These are phyloP conservation scores for Denticeps clupeoides DNA, from an alignment of 2,797 vertebrate species.

Conservation along the genomic window DNA sequence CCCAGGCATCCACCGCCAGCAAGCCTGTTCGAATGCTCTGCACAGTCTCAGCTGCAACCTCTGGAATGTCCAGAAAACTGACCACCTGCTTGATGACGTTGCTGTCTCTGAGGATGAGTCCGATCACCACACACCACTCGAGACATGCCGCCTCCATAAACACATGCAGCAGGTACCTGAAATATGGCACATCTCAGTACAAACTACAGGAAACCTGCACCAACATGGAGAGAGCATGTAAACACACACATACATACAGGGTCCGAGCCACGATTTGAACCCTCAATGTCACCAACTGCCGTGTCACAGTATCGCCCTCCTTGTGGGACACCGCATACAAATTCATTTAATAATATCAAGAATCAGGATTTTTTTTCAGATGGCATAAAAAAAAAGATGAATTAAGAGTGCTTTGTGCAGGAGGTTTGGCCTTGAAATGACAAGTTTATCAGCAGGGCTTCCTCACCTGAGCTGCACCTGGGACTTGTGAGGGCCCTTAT, in stretches of 20 bases:
- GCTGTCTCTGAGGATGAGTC: constrained; percentile 83
- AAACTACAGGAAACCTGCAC: too few relatives aligned
- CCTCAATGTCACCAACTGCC: too few relatives aligned
- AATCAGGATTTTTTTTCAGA: too few relatives aligned
- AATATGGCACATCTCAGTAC: too few relatives aligned
- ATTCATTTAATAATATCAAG: too few relatives aligned
- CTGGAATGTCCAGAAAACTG: constrained; percentile 72
- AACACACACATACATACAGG: background rate
- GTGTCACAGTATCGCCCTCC: too few relatives aligned
- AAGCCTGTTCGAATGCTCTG: constrained; percentile 77
- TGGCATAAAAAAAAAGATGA: too few relatives aligned
- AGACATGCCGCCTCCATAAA: constrained; percentile 96
- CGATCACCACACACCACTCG: constrained; percentile 92
- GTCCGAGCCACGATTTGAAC: too few relatives aligned
- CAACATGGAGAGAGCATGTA: too few relatives aligned
- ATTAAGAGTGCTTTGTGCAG: too few relatives aligned
- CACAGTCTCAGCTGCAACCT: constrained; percentile 74
- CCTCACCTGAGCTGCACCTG: constrained; percentile 94
- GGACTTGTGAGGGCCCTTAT: constrained; percentile 92
- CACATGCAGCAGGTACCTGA: constrained; percentile 88
- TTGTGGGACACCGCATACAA: too few relatives aligned
- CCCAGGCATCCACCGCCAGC: constrained; percentile 79
- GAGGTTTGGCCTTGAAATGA: background rate
- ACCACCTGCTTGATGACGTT: constrained; percentile 82
- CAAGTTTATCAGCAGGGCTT: background rate